Base-by-base conservation (phyloP, 2,888 invertebrate species). In the Rambutsinella grinnellia region DNA sequence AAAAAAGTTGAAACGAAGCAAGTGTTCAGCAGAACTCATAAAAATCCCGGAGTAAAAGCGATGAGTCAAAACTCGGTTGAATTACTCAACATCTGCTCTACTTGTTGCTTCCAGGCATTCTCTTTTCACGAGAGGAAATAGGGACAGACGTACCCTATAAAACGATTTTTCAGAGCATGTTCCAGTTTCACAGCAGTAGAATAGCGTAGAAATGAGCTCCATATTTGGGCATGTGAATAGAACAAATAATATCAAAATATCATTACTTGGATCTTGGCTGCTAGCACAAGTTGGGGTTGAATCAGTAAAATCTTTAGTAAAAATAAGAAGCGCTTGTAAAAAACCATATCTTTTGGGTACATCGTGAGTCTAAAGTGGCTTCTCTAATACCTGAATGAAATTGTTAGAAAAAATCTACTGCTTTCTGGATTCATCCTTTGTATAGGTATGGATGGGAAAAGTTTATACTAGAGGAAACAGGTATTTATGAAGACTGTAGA, bases 41-140 rank as follows among this genome's bases (percentile, higher is more conserved):
- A n/a, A n/a, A 57, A 28, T 6, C 27, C 36, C 17, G 13, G 19
- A 57, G 19, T 49, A 61, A 62, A 62, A 47, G 61, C 49, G 26
- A 62, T 62, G 49, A 24, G 47, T 62, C 49, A 24, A 58, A 44
- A n/a, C n/a, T n/a, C n/a, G n/a, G n/a, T n/a, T n/a, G n/a, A n/a
- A n/a, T n/a, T n/a, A n/a, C 21, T 62, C 23, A 62, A 44, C 61
- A 62, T 62, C 61, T 62, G 61, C 61, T 62, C 46, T 3, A 23
- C 54, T 44, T 49, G 49, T 62, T 62, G 61, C 61, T 62, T 47
- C 23, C 23, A 62, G 61, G 46, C 17, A 62, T 62, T 19, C 15
- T 36, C 13, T 21, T 17, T n/a, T 17, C 49, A 15, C 13, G 54
- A 26, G 54, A 54, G n/a, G n/a, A n/a, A n/a, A n/a, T n/a, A n/a